Base-by-base conservation (phyloP, 2,113 vertebrate genomes). In the Ctenodactylus gundi region DNA sequence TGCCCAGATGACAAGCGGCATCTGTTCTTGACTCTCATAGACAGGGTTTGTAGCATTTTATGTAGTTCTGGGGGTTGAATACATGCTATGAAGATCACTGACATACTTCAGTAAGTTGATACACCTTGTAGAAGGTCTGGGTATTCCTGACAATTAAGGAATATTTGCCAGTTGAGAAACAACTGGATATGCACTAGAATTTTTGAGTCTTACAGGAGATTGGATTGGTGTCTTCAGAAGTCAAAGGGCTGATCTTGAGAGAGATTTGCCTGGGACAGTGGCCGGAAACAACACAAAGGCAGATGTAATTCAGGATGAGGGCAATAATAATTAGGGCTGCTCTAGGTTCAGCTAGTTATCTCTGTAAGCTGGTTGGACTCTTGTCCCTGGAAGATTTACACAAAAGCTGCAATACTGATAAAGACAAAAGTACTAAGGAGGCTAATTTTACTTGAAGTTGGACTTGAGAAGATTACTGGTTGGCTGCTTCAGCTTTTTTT, bases 161-260 rank as follows among this genome's bases (percentile, higher is more conserved):
- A 58, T 75, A 57, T 82, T 44, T 55, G 41, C n/a, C n/a, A n/a
- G n/a, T n/a, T n/a, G n/a, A n/a, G n/a, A n/a, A 90, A 67, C 53
- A 67, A 39, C 1, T 25, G 65, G 57, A n/a, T 15, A n/a, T 77
- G 31, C 44, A 21, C 17, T 88, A 51, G 80, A 53, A 46, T 12
- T 44, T 77, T 62, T 68, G 85, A 94, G 60, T 81, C 31, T 60
- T 20, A 76, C 80, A 93, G 70, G 21, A 93, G 25, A 90, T 62
- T 83, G 70, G 70, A 76, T 34, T 67, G 8, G 13, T 84, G 18
- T 49, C 58, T 93, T 86, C 1, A 46, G 57, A 85, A 55, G 25
- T 46, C 78, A 36, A 81, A 84, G 64, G 9, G 14, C 58, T 92
- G 39, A 41, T 44, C 0, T 1, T 84, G 55, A 77, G 58, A 92